Percentiles rank a stretch among this genome's conserved stretches.
phyloP scores from a whole-genome alignment of 2,797 vertebrate genomes.

The Emys orbicularis region DNA sequence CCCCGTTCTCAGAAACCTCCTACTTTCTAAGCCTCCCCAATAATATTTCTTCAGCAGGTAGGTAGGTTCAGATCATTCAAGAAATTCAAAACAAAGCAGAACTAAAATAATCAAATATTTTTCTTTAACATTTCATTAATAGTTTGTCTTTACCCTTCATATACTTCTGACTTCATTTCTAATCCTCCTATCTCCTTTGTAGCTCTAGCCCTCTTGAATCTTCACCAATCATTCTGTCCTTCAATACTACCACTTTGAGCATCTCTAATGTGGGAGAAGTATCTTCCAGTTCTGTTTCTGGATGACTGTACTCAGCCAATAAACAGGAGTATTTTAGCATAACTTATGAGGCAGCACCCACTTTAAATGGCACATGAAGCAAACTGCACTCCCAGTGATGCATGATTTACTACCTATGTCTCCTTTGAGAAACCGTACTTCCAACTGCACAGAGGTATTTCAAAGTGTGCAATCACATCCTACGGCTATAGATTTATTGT shows the following conservation, averaged over 20 bases:
- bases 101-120: neutral
- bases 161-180: neutral
- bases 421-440: neutral
- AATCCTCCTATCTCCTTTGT: accelerated
- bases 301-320: neutral
- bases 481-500: neutral
- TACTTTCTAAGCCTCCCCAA: neutral
- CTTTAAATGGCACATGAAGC: neutral
- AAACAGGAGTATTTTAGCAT: accelerated
- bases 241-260: neutral
- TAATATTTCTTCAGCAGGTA: neutral
- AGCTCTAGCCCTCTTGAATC: neutral
- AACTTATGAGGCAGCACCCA: neutral
- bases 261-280: neutral
- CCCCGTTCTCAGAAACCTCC: neutral
- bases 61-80: neutral
- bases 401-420: accelerated
- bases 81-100: neutral
- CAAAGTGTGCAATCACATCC: neutral
- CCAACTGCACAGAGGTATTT: neutral
- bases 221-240: neutral
- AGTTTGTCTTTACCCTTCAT: neutral
- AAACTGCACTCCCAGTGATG: neutral
- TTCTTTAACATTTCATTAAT: neutral
- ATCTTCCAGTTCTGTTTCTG: neutral